These are phyloP conservation scores for Ormyrus labotus DNA, from an alignment of 2,888 invertebrate species.

Conservation along the genomic window DNA sequence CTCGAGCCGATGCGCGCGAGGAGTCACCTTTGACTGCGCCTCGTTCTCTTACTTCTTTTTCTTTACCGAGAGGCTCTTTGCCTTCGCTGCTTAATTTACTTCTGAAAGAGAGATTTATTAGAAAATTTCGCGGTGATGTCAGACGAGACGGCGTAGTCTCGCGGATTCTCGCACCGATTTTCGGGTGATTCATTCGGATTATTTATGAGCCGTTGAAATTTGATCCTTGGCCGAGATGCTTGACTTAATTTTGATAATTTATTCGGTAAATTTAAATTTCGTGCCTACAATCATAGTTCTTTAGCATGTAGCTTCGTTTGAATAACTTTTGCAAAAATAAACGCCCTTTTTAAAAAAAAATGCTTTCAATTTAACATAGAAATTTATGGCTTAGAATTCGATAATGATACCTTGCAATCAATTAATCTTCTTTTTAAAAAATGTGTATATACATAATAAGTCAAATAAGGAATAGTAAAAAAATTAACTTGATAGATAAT, in stretches of 20 bases:
- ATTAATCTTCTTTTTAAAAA: constrained; percentile 31
- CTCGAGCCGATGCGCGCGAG: constrained; percentile 6
- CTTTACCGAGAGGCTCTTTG: no score
- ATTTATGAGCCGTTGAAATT: not conserved
- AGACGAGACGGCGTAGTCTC: not conserved
- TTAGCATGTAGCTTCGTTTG: no score
- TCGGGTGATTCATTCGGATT: constrained; percentile 8
- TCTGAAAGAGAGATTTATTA: constrained; percentile 24
- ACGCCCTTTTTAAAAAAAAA: no score
- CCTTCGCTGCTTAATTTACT: constrained; percentile 21
- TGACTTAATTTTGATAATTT: not conserved
- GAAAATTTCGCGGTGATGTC: not conserved
- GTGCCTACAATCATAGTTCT: no score
- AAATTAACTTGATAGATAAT: no score
- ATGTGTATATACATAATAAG: not conserved
- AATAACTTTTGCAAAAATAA: no score
- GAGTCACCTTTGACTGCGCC: no score
- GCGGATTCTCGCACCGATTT: not conserved
- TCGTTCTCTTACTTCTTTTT: no score
- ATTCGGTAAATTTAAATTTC: no score
- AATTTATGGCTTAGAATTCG: constrained; percentile 25
- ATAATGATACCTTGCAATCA: constrained; percentile 29
- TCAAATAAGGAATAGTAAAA: no score
- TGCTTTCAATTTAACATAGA: no score
- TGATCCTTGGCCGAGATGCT: not conserved